Evolutionary conservation across 2,797 vertebrate genomes (phyloP).

Genomic region (Rhinichthys osculus): DNA sequence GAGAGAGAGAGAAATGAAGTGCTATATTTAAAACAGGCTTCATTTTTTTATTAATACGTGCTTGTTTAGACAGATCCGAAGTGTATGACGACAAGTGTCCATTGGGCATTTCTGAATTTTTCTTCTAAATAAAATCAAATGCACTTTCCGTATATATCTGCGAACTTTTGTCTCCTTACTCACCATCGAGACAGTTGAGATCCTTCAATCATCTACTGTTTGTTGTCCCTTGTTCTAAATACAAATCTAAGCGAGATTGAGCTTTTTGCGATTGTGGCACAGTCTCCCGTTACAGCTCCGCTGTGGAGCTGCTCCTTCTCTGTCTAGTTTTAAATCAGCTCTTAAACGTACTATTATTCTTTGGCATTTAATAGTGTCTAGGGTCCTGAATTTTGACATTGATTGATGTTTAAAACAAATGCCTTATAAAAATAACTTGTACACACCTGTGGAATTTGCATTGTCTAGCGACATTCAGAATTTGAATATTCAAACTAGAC

Average conservation of each 20-base stretch:
- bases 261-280: not conserved
- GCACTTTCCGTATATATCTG: not conserved
- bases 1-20: slow-evolving; percentile 33
- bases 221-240: not conserved
- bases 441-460: slow-evolving; percentile 12
- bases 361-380: not conserved
- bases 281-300: too few species aligned
- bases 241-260: not conserved
- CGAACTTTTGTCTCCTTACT: not conserved
- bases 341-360: not conserved
- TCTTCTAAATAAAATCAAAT: slow-evolving; percentile 56
- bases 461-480: not conserved
- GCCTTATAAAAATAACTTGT: not conserved
- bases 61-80: slow-evolving; percentile 80
- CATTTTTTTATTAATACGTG: slow-evolving; percentile 79
- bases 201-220: not conserved
- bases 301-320: not conserved
- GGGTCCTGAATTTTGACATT: not conserved
- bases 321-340: not conserved
- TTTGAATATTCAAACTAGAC: not conserved
- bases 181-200: not conserved
- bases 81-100: slow-evolving; percentile 76
- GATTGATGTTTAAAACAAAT: not conserved
- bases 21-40: slow-evolving; percentile 76
- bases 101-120: slow-evolving; percentile 67